Percentiles rank a stretch among this genome's conserved stretches.
These are phyloP conservation scores for Platygyra sinensis DNA, from an alignment of 64 coral and sea anemone species.

Conservation along the genomic window DNA sequence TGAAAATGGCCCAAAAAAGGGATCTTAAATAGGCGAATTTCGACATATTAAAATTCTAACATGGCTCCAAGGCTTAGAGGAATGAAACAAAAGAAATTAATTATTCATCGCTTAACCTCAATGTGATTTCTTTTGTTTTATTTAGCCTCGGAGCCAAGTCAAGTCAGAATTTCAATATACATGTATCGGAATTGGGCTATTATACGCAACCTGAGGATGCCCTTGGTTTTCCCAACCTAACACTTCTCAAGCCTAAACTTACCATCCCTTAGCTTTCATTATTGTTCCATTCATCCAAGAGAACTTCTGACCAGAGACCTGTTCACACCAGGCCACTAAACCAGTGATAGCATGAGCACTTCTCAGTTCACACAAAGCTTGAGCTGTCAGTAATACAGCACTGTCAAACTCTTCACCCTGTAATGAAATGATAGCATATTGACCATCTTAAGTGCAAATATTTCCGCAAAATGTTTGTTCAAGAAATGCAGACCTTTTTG, in stretches of 20 bases:
- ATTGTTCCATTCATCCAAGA: conserved; percentile 84
- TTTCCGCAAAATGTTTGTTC: neutral
- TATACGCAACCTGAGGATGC: no score
- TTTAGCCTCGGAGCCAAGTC: no score
- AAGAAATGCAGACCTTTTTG: no score
- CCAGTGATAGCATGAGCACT: conserved; percentile 86
- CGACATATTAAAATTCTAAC: no score
- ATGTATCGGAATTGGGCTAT: no score
- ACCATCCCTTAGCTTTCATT: conserved; percentile 96
- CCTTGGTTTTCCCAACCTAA: neutral
- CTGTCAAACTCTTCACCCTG: conserved; percentile 91
- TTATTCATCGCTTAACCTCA: no score
- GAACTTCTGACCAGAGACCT: conserved; percentile 65
- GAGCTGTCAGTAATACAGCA: conserved; percentile 61
- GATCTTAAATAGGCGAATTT: no score
- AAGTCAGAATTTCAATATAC: no score
- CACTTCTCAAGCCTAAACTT: neutral
- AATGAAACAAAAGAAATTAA: no score
- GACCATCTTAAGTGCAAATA: neutral
- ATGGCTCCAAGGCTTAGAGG: no score
- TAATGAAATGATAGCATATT: neutral
- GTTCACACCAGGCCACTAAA: conserved; percentile 85
- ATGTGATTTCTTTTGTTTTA: no score
- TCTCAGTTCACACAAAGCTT: conserved; percentile 95
- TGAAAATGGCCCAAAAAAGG: no score